A percentile compares a stretch with the other conserved stretches of the same genome.
Conservation (phyloP, 2,888 invertebrate species). For the Caenorhabditis auriculariae region DNA sequence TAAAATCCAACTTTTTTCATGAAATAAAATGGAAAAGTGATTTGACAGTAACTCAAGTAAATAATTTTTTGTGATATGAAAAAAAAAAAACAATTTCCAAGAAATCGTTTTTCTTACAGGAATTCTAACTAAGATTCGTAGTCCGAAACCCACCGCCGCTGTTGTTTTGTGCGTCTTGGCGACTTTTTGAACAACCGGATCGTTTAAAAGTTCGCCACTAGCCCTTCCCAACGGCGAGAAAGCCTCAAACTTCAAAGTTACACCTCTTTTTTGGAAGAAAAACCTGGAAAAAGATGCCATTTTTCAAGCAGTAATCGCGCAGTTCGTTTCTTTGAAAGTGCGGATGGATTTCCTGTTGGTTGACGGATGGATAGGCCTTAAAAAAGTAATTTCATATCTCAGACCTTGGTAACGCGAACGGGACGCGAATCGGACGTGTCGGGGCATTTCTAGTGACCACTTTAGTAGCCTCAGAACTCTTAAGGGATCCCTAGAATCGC, state of each 20-base stretch:
- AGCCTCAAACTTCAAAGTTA: no score
- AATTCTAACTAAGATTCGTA: no score
- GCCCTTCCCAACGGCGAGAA: conserved; percentile 65
- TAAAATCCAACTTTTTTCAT: not conserved
- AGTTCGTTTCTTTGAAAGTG: conserved; percentile 17
- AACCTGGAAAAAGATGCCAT: conserved; percentile 63
- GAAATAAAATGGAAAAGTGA: not conserved
- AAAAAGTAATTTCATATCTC: no score
- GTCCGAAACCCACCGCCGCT: conserved; percentile 15
- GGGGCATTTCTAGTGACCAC: no score
- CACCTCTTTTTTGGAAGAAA: no score
- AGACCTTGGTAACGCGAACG: no score
- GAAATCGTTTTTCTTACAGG: no score
- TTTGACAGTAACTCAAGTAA: not conserved
- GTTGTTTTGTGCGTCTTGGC: conserved; percentile 68
- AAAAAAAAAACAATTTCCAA: not conserved
- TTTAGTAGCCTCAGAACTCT: no score
- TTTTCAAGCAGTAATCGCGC: conserved; percentile 57
- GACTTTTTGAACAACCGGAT: conserved; percentile 70
- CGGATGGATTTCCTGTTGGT: conserved; percentile 37
- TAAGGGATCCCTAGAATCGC: no score
- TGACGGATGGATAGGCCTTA: conserved; percentile 33
- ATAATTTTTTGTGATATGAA: conserved; percentile 2
- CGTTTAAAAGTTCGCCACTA: conserved; percentile 67
- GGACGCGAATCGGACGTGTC: no score